Percentiles rank a stretch among this genome's conserved stretches.
phyloP scores from a whole-genome alignment of 2,888 invertebrate genomes.

The Metopia argyrocephala region DNA sequence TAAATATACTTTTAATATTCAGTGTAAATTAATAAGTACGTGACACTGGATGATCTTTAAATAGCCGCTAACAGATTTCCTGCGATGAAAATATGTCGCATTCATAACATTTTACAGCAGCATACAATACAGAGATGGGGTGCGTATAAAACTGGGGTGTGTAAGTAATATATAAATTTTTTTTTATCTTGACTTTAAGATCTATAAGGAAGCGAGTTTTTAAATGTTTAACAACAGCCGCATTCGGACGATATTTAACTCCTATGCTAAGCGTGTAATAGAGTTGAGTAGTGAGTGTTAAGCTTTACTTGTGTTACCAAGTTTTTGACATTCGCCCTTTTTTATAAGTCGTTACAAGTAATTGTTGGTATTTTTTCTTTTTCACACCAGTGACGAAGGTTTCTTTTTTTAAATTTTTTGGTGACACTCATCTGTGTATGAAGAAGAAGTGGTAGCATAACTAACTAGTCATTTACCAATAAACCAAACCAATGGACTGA shows the following conservation, averaged over 20 bases:
- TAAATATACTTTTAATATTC: slow-evolving; percentile 50
- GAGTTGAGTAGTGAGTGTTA: slow-evolving; percentile 38
- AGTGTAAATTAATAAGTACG: slow-evolving; percentile 63
- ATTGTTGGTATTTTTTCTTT: background rate
- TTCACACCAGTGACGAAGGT: slow-evolving; percentile 2
- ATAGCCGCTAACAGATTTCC: background rate
- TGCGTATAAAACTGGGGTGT: slow-evolving; percentile 43
- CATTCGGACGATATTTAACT: slow-evolving; percentile 55
- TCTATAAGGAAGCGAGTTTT: slow-evolving; percentile 63
- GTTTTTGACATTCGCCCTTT: slow-evolving; percentile 53
- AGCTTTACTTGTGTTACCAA: slow-evolving; percentile 35
- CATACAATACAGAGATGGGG: background rate
- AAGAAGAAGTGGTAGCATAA: too few relatives aligned
- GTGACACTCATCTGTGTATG: slow-evolving; percentile 28
- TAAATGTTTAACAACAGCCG: slow-evolving; percentile 61
- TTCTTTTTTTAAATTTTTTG: slow-evolving; percentile 14
- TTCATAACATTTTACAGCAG: slow-evolving; percentile 1
- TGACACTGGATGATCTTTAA: slow-evolving; percentile 61
- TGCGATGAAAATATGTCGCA: slow-evolving; percentile 26
- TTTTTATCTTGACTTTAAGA: slow-evolving; percentile 48
- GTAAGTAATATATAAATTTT: background rate
- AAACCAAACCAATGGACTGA: slow-evolving; percentile 38
- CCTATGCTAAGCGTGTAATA: background rate
- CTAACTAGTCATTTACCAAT: too few relatives aligned
- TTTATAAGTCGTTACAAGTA: background rate